Conservation (phyloP, 2,888 invertebrate species). For the Pterobdella sp. region DNA sequence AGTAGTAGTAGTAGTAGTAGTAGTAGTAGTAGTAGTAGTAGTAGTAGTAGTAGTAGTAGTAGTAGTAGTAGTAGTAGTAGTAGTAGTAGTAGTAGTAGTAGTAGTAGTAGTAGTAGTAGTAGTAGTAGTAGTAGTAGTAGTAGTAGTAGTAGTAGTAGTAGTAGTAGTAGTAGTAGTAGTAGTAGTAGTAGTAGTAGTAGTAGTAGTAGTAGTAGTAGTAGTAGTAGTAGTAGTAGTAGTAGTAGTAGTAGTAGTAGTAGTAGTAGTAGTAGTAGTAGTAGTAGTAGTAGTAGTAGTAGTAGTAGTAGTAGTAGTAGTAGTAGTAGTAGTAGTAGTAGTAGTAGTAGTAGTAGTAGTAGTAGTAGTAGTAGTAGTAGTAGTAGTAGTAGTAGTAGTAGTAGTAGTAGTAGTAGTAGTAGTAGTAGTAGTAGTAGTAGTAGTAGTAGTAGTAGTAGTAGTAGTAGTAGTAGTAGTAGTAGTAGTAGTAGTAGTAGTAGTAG, state of each 20-base stretch:
- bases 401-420: slow-evolving; percentile 1
- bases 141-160: slow-evolving; percentile 1
- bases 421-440: slow-evolving; percentile 1
- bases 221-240: not conserved
- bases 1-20: not conserved
- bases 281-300: slow-evolving; percentile 1
- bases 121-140: not conserved
- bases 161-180: not conserved
- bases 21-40: not conserved
- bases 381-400: slow-evolving; percentile 1
- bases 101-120: not conserved
- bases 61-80: not conserved
- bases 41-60: not conserved
- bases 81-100: not conserved
- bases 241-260: not conserved
- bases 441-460: slow-evolving; percentile 1
- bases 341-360: slow-evolving; percentile 3
- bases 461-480: slow-evolving; percentile 1
- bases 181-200: not conserved
- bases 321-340: slow-evolving; percentile 3
- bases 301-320: slow-evolving; percentile 1
- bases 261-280: slow-evolving; percentile 1
- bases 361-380: not conserved
- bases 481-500: slow-evolving; percentile 1
- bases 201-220: not conserved